These are phyloP conservation scores for Holocentrus rufus DNA, from an alignment of 2,797 vertebrate genomes.

Conservation along the genomic window DNA sequence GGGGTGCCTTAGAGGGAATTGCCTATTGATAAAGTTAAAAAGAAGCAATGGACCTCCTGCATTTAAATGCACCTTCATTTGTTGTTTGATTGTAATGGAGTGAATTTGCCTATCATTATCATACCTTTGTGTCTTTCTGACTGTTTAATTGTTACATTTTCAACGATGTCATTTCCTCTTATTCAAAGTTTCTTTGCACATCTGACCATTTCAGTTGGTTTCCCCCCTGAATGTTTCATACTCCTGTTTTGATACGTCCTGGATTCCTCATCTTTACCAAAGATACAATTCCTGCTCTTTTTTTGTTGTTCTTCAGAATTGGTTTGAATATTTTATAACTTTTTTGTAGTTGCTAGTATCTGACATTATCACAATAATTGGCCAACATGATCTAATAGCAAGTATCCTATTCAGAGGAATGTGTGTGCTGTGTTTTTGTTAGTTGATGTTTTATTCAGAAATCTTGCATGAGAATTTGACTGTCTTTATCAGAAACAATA, in stretches of 20 bases:
- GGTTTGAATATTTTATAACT: background rate
- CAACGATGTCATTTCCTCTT: constrained; percentile 50
- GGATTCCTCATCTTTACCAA: constrained; percentile 69
- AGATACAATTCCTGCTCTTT: constrained; percentile 61
- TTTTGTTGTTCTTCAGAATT: constrained; percentile 30
- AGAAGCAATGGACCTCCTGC: constrained; percentile 63
- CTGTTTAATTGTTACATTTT: constrained; percentile 22
- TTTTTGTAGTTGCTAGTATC: constrained; percentile 41
- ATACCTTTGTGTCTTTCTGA: constrained; percentile 20
- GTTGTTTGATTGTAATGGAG: constrained; percentile 32
- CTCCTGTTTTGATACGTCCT: constrained; percentile 13
- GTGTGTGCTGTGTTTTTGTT: constrained; percentile 54
- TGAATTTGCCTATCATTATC: constrained; percentile 39
- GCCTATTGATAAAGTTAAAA: constrained; percentile 46
- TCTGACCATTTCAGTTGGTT: constrained; percentile 21
- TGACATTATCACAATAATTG: constrained; percentile 17
- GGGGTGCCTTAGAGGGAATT: constrained; percentile 77
- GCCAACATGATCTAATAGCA: constrained; percentile 23
- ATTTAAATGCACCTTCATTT: constrained; percentile 68
- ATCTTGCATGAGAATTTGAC: constrained; percentile 75
- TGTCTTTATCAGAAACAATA: constrained; percentile 68
- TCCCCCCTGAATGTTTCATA: constrained; percentile 13
- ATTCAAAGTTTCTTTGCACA: constrained; percentile 44
- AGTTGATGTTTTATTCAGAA: constrained; percentile 60
- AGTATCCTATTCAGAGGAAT: constrained; percentile 45